Conservation (phyloP, 1,140 invertebrate species). For the Heliconius nattereri region DNA sequence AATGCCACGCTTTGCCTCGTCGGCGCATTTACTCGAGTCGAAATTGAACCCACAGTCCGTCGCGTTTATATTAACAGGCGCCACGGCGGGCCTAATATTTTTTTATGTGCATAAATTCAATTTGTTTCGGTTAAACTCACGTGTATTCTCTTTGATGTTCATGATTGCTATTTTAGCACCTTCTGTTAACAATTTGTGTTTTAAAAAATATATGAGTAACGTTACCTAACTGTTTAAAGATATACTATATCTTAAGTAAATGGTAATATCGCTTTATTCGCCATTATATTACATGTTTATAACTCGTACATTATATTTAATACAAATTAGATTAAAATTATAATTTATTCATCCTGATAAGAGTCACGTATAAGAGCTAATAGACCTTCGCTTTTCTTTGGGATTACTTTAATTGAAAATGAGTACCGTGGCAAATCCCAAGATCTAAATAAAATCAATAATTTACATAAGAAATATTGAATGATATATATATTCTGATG, state of each 20-base stretch:
- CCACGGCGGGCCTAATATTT: not conserved
- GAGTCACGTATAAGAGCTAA: not conserved
- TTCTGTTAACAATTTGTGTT: conserved; percentile 14
- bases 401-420: conserved; percentile 24
- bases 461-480: not conserved
- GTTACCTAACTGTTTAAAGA: not conserved
- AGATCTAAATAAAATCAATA: not conserved
- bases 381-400: not conserved
- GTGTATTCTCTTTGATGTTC: conserved; percentile 52
- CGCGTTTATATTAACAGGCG: no score
- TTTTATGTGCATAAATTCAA: conserved; percentile 46
- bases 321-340: not conserved
- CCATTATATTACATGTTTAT: not conserved
- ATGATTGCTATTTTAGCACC: conserved; percentile 40
- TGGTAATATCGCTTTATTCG: not conserved
- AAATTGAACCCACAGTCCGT: no score
- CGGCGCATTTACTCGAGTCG: no score
- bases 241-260: not conserved
- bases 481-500: not conserved
- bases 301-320: not conserved
- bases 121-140: conserved; percentile 48
- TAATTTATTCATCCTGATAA: not conserved
- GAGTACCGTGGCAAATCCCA: not conserved
- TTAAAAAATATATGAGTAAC: not conserved
- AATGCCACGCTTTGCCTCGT: no score